Percentiles rank a stretch among this genome's conserved stretches.
Evolutionary conservation across 2,888 invertebrate genomes (phyloP).

Genomic region (Ophioninae sp.): DNA sequence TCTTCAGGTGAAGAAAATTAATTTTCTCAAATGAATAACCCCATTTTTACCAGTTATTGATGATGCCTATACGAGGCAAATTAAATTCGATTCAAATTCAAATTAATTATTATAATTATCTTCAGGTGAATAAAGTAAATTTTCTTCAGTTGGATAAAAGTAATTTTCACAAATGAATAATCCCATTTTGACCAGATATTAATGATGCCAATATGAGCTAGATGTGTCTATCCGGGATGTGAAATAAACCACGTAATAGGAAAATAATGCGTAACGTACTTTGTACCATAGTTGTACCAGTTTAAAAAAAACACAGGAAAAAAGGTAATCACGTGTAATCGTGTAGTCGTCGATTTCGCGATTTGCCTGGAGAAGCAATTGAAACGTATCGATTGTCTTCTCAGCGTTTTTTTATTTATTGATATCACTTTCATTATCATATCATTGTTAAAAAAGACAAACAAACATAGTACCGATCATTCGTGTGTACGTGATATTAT

Average conservation of each 20-base stretch:
- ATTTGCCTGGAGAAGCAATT: slow-evolving; percentile 14
- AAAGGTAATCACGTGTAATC: not conserved
- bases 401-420: slow-evolving; percentile 63
- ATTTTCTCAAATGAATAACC: not conserved
- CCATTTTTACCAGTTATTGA: slow-evolving; percentile 16
- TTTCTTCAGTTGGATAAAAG: no score
- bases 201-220: no score
- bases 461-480: slow-evolving; percentile 51
- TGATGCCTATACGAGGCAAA: not conserved
- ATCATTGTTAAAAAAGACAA: slow-evolving; percentile 54
- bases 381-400: slow-evolving; percentile 28
- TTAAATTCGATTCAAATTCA: no score
- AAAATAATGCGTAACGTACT: not conserved
- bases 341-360: slow-evolving; percentile 32
- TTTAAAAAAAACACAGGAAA: slow-evolving; percentile 28
- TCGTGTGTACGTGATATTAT: slow-evolving; percentile 55
- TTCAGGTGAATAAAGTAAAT: no score
- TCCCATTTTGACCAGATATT: no score
- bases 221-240: not conserved
- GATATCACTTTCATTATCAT: slow-evolving; percentile 65
- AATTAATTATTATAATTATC: no score
- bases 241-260: slow-evolving; percentile 28
- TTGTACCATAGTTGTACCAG: slow-evolving; percentile 35
- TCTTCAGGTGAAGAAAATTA: not conserved
- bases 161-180: no score